Evolutionary conservation across 2,797 vertebrate species (phyloP), one percentile per base, ranked within the genome.

Genomic region (Neolamprologus multifasciatus): DNA sequence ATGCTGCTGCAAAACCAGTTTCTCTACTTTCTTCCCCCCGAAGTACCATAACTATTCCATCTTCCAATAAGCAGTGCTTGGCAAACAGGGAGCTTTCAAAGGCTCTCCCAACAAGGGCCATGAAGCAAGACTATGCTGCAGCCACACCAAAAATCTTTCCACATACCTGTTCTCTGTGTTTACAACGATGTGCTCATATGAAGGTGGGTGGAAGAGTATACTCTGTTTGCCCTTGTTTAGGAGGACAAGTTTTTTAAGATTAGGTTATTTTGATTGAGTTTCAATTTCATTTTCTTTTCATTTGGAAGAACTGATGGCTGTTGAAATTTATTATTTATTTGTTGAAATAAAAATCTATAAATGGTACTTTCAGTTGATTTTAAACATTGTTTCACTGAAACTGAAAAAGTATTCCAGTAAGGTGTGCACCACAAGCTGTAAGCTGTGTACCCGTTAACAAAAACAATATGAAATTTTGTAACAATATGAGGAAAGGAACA

Each of bases 131-230:
- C 29, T 79, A 64, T 43, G 19, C 8, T 23, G 55, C 78, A 21
- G 43, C 55, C 29, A 64, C 78, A 23, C 55, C 55, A 11, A 50
- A 21, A 21, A 0, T 64, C 16, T 98, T 99, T 96, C 98, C 98
- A 79, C 98, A 99, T 97, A 97, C 98, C 95, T 99, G 99, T 97
- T 98, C 97, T 97, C 97, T 99, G 87, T 99, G 99, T 98, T 97
- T 97, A 96, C 87, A 97, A 98, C 97, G 97, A 94, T 99, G 98
- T 97, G 92, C 94, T 95, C 94, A 96, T 90, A 96, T 98, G 94
- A 97, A 98, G 99, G 99, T 99, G 97, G 99, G 98, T 98, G 95
- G 50, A 88, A 67, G 29, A 59, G 33, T 79, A 57, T 52, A 67
- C 21, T 64, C 16, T 85, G 51, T 89, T 71, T 3, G 57, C 11